Base-by-base conservation (phyloP, 2,113 vertebrate genomes). In the Nyctibius bracteatus region DNA sequence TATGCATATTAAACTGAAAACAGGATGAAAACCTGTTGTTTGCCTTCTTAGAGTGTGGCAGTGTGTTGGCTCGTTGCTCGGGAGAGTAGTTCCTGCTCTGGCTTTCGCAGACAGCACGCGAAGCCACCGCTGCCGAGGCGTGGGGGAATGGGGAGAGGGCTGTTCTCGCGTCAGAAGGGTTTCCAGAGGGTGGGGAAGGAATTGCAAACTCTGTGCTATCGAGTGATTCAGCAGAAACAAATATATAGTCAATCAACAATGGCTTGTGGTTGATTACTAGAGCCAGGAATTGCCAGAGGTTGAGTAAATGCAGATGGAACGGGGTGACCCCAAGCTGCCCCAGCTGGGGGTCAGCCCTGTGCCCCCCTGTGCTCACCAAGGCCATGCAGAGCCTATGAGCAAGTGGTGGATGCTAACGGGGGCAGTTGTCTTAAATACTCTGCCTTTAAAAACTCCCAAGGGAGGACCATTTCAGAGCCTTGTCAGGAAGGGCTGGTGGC, bases 61-160 rank as follows among this genome's bases (percentile, higher is more conserved):
- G 30, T 2, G 44, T 1, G 0, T 8, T 61, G 73, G 43, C 52
- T 70, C 4, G 0, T 19, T 41, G 73, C 43, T 83, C 5, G 3
- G 57, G 61, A 85, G 25, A 28, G 47, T 4, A 43, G 28, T 23
- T 66, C 27, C 44, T 68, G 58, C 58, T 11, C 47, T 68, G 73
- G 57, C 46, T 41, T 54, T 74, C 8, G 5, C 9, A 43, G 59
- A 24, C 2, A 5, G 33, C 49, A 4, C 1, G 2, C 1, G 11
- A 8, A 52, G 51, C 21, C 2, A 3, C 39, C 0, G 12, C 17
- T 0, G 2, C 28, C 0, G 0, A 1, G 4, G 30, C 0, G 0
- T 9, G 39, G 75, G n/a, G n/a, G n/a, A n/a, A n/a, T n/a, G n/a
- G n/a, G 74, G 73, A 65, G 30, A 39, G 81, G 27, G 51, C 14